A percentile compares a stretch with the other conserved stretches of the same genome.
Conservation (phyloP, 2,797 vertebrate species). For the Acomys russatus region DNA sequence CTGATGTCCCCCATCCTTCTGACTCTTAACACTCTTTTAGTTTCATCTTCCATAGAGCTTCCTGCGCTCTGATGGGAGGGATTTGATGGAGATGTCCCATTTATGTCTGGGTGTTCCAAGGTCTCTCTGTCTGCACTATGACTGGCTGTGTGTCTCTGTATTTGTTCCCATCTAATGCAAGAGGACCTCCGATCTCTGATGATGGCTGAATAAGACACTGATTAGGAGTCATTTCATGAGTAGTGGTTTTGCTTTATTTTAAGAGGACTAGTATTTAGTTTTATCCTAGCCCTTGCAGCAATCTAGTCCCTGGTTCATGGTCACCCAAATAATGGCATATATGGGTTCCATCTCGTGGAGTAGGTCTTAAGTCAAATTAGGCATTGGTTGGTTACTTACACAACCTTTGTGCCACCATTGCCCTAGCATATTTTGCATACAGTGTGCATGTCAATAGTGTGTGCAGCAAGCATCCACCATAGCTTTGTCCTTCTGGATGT, state of each 20-base stretch:
- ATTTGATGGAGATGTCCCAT: not conserved
- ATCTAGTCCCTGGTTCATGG: not conserved
- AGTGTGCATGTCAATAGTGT: not conserved
- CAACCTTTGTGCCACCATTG: not conserved
- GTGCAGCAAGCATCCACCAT: not conserved
- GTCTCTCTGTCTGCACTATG: not conserved
- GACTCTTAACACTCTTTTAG: not conserved
- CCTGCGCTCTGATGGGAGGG: not conserved
- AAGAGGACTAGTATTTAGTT: not conserved
- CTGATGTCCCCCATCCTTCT: not conserved
- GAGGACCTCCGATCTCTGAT: not conserved
- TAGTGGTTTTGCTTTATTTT: not conserved
- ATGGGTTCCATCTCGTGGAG: not conserved
- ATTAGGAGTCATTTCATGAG: not conserved
- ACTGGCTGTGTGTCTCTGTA: not conserved
- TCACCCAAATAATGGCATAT: not conserved
- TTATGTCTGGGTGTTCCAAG: not conserved
- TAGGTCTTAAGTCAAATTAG: not conserved
- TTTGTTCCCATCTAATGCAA: not conserved
- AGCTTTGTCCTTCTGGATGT: not conserved
- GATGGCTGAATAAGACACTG: not conserved
- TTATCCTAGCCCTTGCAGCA: not conserved
- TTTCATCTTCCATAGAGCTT: not conserved
- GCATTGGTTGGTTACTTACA: not conserved
- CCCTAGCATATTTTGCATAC: not conserved